A percentile compares a stretch with the other conserved stretches of the same genome.
Evolutionary conservation across 1,140 invertebrate species (phyloP).

Genomic region (Drosophila prosaltans): DNA sequence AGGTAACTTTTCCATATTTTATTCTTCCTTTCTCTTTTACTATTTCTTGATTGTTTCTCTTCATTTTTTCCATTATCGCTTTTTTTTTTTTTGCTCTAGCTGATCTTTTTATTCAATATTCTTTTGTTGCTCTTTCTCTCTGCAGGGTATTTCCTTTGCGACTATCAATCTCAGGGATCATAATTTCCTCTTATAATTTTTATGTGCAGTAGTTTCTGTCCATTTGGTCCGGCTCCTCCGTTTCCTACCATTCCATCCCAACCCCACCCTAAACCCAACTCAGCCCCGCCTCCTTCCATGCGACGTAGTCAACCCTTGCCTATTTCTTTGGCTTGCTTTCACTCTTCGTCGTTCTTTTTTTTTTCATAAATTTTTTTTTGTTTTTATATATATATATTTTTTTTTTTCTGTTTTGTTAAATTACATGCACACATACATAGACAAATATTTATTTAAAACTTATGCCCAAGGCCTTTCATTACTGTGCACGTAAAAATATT

Average conservation of each 20-base stretch:
- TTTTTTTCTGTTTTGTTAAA: conserved; percentile 68
- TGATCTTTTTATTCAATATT: neutral
- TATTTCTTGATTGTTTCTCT: too few species aligned
- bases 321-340: conserved; percentile 59
- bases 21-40: too few species aligned
- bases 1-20: too few species aligned
- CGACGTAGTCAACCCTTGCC: conserved; percentile 30
- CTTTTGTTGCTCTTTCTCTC: neutral
- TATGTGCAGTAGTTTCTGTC: conserved; percentile 60
- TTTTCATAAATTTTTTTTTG: conserved; percentile 53
- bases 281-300: neutral
- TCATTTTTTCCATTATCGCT: too few species aligned
- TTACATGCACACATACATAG: conserved; percentile 71
- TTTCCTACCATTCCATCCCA: neutral
- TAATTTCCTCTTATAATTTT: conserved; percentile 48
- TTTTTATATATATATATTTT: conserved; percentile 26
- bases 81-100: too few species aligned
- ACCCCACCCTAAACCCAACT: neutral
- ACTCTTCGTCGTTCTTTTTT: conserved; percentile 34
- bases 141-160: neutral
- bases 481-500: conserved; percentile 65
- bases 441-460: conserved; percentile 81
- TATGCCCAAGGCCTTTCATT: conserved; percentile 80
- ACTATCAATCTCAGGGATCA: neutral
- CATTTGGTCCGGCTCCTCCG: conserved; percentile 25